Evolutionary conservation across 2,888 invertebrate genomes (phyloP), one percentile per base, ranked within the genome.

Genomic region (Ligdia adustata): DNA sequence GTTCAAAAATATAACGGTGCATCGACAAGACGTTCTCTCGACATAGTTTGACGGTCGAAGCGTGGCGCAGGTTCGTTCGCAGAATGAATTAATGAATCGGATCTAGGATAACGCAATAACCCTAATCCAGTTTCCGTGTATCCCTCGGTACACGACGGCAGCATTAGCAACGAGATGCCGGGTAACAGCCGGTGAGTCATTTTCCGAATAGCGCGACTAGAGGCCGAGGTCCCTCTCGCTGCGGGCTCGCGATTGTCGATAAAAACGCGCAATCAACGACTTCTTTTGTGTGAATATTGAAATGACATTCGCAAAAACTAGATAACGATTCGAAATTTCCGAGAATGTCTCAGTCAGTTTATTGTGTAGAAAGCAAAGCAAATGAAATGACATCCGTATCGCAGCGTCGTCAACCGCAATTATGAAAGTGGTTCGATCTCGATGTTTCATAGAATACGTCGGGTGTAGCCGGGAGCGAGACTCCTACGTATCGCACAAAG

Each of bases 191-290:
- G 39, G 45, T 51, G 56, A 60, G 31, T 62, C 59, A 54, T 50
- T 62, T 53, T 57, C 52, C 56, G 39, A 53, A 60, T 63, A 57
- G 60, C 50, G 50, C 44, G 48, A 20, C 39, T 47, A 39, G 41
- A 43, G 26, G 45, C 31, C 22, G 32, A 27, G 37, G 11, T 27
- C 16, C 47, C 35, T 22, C 47, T 32, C 48, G 28, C 20, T 16
- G 38, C 32, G 33, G 52, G 57, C 60, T 55, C 55, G 53, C 33
- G 35, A 35, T 24, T 13, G 9, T 16, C 16, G 45, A 45, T 41
- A 50, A 50, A 44, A 45, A 50, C n/a, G n/a, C 22, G 28, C 37
- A 20, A 35, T 18, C 40, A 50, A 26, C 14, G 39, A 41, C 12
- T 29, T 28, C 15, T 26, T 41, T 41, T 41, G 47, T 41, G 15